phyloP scores from a whole-genome alignment of 2,797 vertebrate genomes.

The Diplodus puntazzo region DNA sequence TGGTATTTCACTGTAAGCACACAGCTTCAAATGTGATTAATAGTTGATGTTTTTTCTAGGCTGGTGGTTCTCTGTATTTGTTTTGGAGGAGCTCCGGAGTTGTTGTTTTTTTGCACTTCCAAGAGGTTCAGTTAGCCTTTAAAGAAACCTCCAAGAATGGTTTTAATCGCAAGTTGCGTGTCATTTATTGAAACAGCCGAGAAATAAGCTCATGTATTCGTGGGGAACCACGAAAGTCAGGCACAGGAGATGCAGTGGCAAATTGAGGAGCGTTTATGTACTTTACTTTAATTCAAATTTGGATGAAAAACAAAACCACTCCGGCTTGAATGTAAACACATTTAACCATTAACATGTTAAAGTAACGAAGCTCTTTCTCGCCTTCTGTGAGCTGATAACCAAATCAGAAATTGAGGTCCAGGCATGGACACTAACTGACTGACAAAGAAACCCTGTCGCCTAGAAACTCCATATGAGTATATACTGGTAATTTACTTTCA shows the following conservation, averaged over 20 bases:
- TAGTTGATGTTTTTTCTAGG: slow-evolving; percentile 58
- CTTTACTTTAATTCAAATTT: slow-evolving; percentile 1
- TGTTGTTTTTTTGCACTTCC: slow-evolving; percentile 24
- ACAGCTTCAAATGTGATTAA: slow-evolving; percentile 60
- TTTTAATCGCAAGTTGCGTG: slow-evolving; percentile 22
- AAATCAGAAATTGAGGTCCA: slow-evolving; percentile 3
- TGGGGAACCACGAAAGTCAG: neutral
- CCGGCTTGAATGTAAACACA: neutral
- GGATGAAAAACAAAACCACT: neutral
- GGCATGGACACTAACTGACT: neutral
- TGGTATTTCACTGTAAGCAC: slow-evolving; percentile 46
- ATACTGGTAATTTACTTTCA: neutral
- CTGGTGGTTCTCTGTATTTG: slow-evolving; percentile 38
- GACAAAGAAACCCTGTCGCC: neutral
- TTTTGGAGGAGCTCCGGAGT: slow-evolving; percentile 24
- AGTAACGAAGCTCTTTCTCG: slow-evolving; percentile 2
- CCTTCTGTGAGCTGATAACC: neutral
- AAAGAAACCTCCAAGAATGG: slow-evolving; percentile 11
- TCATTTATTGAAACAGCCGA: slow-evolving; percentile 40
- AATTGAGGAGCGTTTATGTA: slow-evolving; percentile 17
- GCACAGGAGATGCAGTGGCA: neutral
- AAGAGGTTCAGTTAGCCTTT: slow-evolving; percentile 41
- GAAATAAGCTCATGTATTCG: slow-evolving; percentile 17
- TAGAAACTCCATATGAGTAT: neutral
- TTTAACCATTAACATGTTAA: slow-evolving; percentile 13